Conservation (phyloP, 2,113 vertebrate genomes). For the Saccopteryx leptura region DNA sequence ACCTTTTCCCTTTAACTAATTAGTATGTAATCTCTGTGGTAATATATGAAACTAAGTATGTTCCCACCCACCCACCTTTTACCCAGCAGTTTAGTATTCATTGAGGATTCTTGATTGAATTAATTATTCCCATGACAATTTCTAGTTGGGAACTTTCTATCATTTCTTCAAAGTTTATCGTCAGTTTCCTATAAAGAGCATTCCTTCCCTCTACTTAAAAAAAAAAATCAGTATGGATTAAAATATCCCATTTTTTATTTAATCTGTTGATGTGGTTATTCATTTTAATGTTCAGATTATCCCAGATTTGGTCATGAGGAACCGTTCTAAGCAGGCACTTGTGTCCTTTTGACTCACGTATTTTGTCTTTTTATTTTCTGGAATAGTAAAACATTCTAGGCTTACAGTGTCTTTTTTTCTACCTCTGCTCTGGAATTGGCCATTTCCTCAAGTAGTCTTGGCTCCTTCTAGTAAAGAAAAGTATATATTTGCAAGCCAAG, state of each 20-base stretch:
- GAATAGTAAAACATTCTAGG: neutral
- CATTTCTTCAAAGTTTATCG: neutral
- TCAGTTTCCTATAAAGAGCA: neutral
- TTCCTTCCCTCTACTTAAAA: neutral
- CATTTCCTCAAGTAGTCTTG: conserved; percentile 36
- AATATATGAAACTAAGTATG: neutral
- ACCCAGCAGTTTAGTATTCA: neutral
- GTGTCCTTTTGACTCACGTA: neutral
- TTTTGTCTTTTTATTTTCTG: conserved; percentile 41
- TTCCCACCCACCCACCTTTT: neutral
- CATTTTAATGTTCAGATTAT: neutral
- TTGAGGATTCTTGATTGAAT: conserved; percentile 23
- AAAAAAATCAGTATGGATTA: neutral
- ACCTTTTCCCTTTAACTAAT: neutral
- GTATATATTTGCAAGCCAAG: conserved; percentile 39
- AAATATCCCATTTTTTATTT: neutral
- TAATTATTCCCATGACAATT: neutral
- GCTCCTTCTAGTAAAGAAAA: conserved; percentile 36
- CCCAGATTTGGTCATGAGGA: conserved; percentile 4
- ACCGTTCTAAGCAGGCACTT: neutral
- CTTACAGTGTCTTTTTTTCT: conserved; percentile 29
- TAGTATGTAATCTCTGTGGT: neutral
- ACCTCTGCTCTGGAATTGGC: conserved; percentile 8
- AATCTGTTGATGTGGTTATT: neutral
- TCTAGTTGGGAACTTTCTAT: neutral